Evolutionary conservation across 2,113 vertebrate species (phyloP), one percentile per base, ranked within the genome.

Genomic region (Bubalus kerabau): DNA sequence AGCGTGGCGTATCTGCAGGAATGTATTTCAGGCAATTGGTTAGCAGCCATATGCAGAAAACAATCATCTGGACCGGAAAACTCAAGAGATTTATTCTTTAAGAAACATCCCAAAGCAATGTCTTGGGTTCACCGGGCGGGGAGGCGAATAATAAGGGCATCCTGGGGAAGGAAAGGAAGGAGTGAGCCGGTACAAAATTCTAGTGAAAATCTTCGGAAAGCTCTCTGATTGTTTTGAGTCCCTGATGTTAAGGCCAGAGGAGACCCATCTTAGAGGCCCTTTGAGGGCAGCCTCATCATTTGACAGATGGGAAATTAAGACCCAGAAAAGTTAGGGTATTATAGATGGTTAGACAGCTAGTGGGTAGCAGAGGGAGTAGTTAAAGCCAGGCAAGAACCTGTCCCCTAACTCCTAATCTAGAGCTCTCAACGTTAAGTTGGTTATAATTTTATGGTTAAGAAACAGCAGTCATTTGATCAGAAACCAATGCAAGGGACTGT

Each of bases 1-100:
- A 80, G 67, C 67, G 13, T 2, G 87, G 83, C 78, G 60, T 90
- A 52, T 93, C 93, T 81, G 92, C 87, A 96, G 97, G 96, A 98
- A 96, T 97, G 96, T 30, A 30, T 67, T 95, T 80, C 71, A 95
- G 92, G 95, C 91, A 95, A 97, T 90, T 59, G 95, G 91, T 85
- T 83, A 50, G 86, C 93, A 94, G 78, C 81, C 93, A 80, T 64
- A 52, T 46, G 91, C 88, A 86, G 52, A 95, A 93, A 74, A 86
- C 46, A 46, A 43, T 97, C 59, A 28, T 91, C 74, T 54, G 62
- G 71, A 87, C 91, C 48, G 87, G 54, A 92, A 90, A 94, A 81
- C 46, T 50, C 32, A 21, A 24, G 80, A 59, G 56, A 36, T 56
- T 28, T 21, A 43, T 80, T 90, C 56, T 89, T 89, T 59, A 62